Evolutionary conservation across 2,797 vertebrate genomes (phyloP).

Genomic region (Simalia tracyae): DNA sequence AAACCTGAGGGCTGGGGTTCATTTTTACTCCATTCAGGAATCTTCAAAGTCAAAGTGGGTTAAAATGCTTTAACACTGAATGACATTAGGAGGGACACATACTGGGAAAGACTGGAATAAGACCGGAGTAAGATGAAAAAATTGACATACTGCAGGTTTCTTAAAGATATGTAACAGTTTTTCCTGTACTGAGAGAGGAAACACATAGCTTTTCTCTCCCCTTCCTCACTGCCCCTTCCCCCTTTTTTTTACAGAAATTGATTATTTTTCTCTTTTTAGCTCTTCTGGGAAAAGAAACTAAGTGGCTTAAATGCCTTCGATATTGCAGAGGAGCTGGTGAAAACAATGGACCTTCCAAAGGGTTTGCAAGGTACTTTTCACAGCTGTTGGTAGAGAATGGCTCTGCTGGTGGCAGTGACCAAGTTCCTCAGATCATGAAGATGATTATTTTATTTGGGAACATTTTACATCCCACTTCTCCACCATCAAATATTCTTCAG

Average conservation of each 20-base stretch:
- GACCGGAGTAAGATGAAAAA: background rate
- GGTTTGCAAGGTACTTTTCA: constrained; percentile 87
- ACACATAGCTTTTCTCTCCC: background rate
- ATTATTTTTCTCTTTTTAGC: constrained; percentile 70
- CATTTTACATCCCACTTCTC: background rate
- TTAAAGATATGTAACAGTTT: background rate
- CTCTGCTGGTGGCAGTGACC: background rate
- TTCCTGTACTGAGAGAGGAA: background rate
- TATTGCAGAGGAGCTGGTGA: constrained; percentile 96
- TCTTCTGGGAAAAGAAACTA: constrained; percentile 99
- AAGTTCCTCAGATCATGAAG: background rate
- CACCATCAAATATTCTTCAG: background rate
- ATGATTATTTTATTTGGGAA: background rate
- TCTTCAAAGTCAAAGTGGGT: background rate
- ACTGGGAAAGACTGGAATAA: background rate
- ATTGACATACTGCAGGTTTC: background rate
- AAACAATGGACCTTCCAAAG: constrained; percentile 98
- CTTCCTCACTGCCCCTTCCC: accelerated
- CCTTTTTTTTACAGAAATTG: background rate
- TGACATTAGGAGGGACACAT: background rate
- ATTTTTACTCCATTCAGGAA: background rate
- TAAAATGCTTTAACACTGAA: background rate
- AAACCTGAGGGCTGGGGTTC: background rate
- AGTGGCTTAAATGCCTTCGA: constrained; percentile 95
- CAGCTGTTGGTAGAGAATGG: background rate